Conservation (phyloP, 1,140 invertebrate genomes). For the Proctacanthus coquilletti region DNA sequence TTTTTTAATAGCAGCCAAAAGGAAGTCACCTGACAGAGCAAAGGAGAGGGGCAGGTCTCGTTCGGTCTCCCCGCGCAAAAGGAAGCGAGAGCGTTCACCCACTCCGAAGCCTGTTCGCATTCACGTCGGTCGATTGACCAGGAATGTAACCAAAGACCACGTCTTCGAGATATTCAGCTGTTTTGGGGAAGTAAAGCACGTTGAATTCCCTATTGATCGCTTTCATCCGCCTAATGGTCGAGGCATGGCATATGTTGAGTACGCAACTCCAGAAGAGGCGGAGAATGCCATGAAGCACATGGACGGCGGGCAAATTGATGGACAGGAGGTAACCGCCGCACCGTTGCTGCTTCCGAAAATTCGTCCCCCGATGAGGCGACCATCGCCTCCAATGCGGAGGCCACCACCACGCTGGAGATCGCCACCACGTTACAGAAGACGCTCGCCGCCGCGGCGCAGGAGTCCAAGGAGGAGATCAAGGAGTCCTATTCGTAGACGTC, state of each 20-base stretch:
- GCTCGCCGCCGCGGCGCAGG: slow-evolving; percentile 16
- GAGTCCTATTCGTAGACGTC: slow-evolving; percentile 23
- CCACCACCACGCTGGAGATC: slow-evolving; percentile 45
- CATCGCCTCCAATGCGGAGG: slow-evolving; percentile 42
- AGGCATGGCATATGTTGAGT: slow-evolving; percentile 92
- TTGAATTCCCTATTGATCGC: slow-evolving; percentile 81
- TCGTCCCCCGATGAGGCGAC: slow-evolving; percentile 43
- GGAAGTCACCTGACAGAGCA: slow-evolving; percentile 10
- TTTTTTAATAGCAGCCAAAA: slow-evolving; percentile 9
- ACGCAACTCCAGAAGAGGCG: slow-evolving; percentile 82
- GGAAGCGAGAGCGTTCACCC: slow-evolving; percentile 58
- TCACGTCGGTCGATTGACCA: slow-evolving; percentile 78
- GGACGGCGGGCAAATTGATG: slow-evolving; percentile 90
- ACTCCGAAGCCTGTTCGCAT: slow-evolving; percentile 79
- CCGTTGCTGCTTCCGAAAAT: slow-evolving; percentile 69
- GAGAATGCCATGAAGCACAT: slow-evolving; percentile 98
- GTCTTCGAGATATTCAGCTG: slow-evolving; percentile 87
- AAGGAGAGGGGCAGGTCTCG: slow-evolving; percentile 32
- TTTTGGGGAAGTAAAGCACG: slow-evolving; percentile 78
- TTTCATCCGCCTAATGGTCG: slow-evolving; percentile 69
- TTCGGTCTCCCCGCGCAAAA: slow-evolving; percentile 35
- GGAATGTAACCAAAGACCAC: slow-evolving; percentile 89
- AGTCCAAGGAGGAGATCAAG: slow-evolving; percentile 26
- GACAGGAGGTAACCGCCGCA: slow-evolving; percentile 87
- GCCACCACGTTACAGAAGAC: slow-evolving; percentile 31